phyloP scores from a whole-genome alignment of 2,888 invertebrate genomes.

The Gasteruption jaculator region DNA sequence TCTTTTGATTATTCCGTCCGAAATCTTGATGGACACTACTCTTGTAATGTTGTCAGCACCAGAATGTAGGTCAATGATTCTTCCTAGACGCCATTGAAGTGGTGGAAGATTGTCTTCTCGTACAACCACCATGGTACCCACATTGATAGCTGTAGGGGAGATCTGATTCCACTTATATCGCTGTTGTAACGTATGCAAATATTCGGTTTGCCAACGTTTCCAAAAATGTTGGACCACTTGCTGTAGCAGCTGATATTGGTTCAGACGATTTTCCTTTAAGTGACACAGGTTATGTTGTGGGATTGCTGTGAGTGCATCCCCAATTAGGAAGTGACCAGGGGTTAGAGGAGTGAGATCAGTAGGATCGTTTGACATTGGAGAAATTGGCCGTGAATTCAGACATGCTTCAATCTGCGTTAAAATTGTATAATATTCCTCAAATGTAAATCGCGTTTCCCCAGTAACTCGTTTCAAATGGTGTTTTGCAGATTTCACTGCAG shows the following conservation, averaged over 20 bases:
- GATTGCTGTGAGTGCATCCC: conserved; percentile 22
- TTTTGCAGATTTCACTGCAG: conserved; percentile 32
- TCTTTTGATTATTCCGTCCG: too few relatives aligned
- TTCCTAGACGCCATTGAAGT: conserved; percentile 15
- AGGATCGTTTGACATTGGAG: conserved; percentile 26
- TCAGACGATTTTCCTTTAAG: conserved; percentile 20
- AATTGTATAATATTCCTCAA: conserved; percentile 32
- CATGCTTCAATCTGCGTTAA: conserved; percentile 30
- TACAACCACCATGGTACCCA: conserved; percentile 14
- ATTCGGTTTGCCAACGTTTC: conserved; percentile 26
- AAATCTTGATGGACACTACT: too few relatives aligned
- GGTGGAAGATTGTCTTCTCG: conserved; percentile 15
- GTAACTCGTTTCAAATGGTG: conserved; percentile 25
- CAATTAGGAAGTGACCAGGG: conserved; percentile 38
- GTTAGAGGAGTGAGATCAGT: conserved; percentile 29
- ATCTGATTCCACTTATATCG: conserved; percentile 24
- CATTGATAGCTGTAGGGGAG: conserved; percentile 5
- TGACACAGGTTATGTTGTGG: conserved; percentile 24
- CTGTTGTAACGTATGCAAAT: conserved; percentile 24
- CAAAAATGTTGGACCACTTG: conserved; percentile 23
- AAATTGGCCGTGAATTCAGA: conserved; percentile 33
- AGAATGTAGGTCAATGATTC: conserved; percentile 15
- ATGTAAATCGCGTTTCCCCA: conserved; percentile 25
- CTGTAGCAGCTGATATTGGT: conserved; percentile 28
- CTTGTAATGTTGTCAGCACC: conserved; percentile 13